Evolutionary conservation across 2,888 invertebrate genomes (phyloP).

Genomic region (Andrena praecox): DNA sequence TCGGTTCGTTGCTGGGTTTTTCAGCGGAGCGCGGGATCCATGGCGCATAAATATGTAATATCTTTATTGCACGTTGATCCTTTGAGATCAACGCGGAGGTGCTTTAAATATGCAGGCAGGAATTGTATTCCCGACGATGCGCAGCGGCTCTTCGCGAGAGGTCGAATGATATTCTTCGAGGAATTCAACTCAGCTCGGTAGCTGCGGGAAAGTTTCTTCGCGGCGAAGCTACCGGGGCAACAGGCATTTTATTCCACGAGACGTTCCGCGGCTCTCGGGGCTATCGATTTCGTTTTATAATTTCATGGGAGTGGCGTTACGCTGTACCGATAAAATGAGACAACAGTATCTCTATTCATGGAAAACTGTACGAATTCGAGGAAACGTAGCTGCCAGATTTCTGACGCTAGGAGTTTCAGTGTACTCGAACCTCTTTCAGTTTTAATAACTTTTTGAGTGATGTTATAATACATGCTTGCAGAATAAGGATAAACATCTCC

Average conservation of each 20-base stretch:
- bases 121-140: slow-evolving; percentile 43
- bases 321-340: no score
- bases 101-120: slow-evolving; percentile 51
- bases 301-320: background rate
- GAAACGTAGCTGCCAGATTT: no score
- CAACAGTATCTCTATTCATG: no score
- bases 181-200: slow-evolving; percentile 24
- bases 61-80: slow-evolving; percentile 54
- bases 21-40: background rate
- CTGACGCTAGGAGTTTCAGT: no score
- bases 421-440: no score
- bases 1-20: background rate
- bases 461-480: no score
- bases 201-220: slow-evolving; percentile 37
- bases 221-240: slow-evolving; percentile 23
- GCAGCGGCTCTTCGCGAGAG: slow-evolving; percentile 26
- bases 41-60: slow-evolving; percentile 41
- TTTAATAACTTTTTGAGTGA: no score
- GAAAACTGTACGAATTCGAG: no score
- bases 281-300: slow-evolving; percentile 38
- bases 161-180: slow-evolving; percentile 47
- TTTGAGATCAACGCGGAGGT: slow-evolving; percentile 40
- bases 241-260: slow-evolving; percentile 49
- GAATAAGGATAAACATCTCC: no score
- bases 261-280: slow-evolving; percentile 42